Evolutionary conservation across 2,888 invertebrate genomes (phyloP), one percentile per base, ranked within the genome.

Genomic region (Saturnia japonica): DNA sequence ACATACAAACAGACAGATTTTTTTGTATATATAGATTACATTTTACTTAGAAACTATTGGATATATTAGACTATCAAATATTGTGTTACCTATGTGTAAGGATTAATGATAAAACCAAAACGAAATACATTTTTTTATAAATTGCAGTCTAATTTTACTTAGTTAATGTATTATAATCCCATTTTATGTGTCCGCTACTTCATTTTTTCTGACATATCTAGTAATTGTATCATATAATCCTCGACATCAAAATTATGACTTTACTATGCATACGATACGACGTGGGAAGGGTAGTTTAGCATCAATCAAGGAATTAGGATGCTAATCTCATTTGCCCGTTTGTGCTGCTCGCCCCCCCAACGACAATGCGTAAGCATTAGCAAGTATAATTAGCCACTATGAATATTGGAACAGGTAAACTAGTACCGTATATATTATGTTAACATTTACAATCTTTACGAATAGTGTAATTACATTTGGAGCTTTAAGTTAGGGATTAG

Each of bases 261-360:
- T 80, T 79, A 80, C 80, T 83, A 81, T 84, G 84, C 81, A 80
- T 79, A 82, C 77, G 73, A 72, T 64, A 67, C 70, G 74, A 70
- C 77, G 75, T 77, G 75, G 79, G 78, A 79, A 80, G 85, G 84
- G 82, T 79, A 84, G 81, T 83, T 80, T 83, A 82, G 80, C 88
- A 91, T 91, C 90, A 87, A 90, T 91, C 90, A 90, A 84, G 87
- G 89, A 86, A 88, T 90, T 89, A 87, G 86, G 83, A 79, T 78
- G 80, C 80, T 90, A 89, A 90, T 90, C 88, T 88, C 84, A 85
- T 88, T 88, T 88, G 85, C 85, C 84, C 82, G 81, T 82, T 84
- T 85, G 78, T 77, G 78, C 77, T 81, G 76, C 75, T 78, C 72
- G 73, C 77, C 83, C 82, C 79, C 82, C 79, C 75, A 72, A 78